These are phyloP conservation scores for Plestiodon gilberti DNA, from an alignment of 2,113 vertebrate genomes.

Conservation along the genomic window DNA sequence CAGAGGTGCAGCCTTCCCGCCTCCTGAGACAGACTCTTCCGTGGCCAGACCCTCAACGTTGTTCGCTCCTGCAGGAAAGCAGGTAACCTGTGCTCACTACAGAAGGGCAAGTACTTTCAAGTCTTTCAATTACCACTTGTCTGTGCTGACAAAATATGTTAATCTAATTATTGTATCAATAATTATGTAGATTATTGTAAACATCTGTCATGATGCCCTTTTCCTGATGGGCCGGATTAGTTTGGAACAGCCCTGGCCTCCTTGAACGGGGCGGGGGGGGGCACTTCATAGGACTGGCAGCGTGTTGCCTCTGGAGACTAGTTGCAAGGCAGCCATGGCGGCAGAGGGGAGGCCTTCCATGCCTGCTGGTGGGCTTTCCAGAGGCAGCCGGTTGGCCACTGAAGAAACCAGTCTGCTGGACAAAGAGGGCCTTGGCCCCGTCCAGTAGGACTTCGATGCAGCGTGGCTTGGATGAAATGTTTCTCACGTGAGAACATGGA, in stretches of 20 bases:
- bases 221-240: slow-evolving; percentile 56
- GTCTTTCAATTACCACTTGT: not conserved
- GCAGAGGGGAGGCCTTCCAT: no score
- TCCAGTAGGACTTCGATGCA: no score
- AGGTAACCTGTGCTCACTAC: not conserved
- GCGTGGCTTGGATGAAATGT: no score
- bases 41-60: not conserved
- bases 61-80: not conserved
- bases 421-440: no score
- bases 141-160: accelerated
- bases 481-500: no score
- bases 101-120: not conserved
- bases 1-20: not conserved
- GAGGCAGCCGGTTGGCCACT: no score
- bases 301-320: no score
- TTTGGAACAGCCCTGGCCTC: slow-evolving; percentile 53
- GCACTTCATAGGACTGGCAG: no score
- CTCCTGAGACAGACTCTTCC: not conserved
- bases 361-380: no score
- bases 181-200: no score
- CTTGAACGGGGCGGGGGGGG: not conserved
- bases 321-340: no score
- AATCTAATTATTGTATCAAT: slow-evolving; percentile 26
- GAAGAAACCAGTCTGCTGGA: no score
- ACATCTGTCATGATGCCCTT: slow-evolving; percentile 49